A percentile compares a stretch with the other conserved stretches of the same genome.
Conservation (phyloP, 2,113 vertebrate species). For the Laticauda colubrina region DNA sequence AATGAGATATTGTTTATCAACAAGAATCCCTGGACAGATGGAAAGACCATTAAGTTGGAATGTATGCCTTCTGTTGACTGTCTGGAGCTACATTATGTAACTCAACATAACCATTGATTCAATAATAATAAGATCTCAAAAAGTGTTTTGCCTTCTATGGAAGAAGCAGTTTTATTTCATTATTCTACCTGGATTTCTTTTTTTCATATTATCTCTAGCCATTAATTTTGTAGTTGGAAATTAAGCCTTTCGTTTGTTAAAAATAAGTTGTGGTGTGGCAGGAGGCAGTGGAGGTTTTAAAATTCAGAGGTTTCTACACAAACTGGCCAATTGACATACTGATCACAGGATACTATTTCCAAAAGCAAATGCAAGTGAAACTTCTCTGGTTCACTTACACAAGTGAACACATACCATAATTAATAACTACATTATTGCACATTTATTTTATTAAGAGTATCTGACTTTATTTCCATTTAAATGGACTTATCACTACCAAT, state of each 20-base stretch:
- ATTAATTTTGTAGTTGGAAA: background rate
- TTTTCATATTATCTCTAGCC: background rate
- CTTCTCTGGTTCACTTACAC: background rate
- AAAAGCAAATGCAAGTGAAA: background rate
- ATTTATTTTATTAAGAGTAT: background rate
- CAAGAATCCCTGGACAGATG: constrained; percentile 13
- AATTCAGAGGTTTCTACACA: background rate
- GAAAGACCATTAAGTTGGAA: constrained; percentile 7
- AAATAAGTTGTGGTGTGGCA: background rate
- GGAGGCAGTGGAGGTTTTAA: background rate
- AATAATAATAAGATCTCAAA: background rate
- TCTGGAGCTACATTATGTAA: background rate
- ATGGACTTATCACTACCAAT: background rate
- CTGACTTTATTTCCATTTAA: background rate
- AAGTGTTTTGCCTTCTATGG: background rate
- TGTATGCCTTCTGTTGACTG: background rate
- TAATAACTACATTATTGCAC: background rate
- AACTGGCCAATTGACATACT: background rate
- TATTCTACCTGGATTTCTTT: background rate
- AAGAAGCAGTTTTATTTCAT: background rate
- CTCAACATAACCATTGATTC: background rate
- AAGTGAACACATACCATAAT: background rate
- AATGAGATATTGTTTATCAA: constrained; percentile 1
- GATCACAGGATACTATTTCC: background rate
- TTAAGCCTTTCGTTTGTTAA: background rate